phyloP scores from a whole-genome alignment of 2,113 vertebrate genomes.

The Anguilla japonica region DNA sequence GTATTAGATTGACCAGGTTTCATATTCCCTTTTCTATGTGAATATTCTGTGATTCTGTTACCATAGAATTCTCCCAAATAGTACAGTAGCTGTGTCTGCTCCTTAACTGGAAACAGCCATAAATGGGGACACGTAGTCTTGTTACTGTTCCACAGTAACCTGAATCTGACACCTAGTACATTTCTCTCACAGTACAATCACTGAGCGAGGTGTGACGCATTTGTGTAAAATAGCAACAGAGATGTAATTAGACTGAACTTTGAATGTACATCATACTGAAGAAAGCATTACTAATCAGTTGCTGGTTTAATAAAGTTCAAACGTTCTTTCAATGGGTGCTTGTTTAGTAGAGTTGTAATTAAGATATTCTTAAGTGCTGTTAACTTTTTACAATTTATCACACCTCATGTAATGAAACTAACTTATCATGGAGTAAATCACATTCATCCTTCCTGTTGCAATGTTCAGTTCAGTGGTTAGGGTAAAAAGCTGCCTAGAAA shows the following conservation, averaged over 20 bases:
- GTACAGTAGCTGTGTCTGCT: neutral
- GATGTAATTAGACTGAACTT: neutral
- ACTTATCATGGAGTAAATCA: neutral
- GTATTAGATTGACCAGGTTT: neutral
- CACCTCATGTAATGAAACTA: neutral
- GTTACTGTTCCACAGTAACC: neutral
- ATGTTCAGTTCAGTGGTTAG: neutral
- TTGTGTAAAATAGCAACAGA: neutral
- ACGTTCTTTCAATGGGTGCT: neutral
- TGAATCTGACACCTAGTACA: neutral
- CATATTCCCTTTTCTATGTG: neutral
- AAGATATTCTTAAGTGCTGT: neutral
- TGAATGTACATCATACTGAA: neutral
- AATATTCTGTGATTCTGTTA: neutral
- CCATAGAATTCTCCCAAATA: neutral
- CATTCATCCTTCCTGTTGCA: neutral
- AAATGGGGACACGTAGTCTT: neutral
- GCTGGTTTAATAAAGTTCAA: neutral
- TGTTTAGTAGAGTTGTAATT: neutral
- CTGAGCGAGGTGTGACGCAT: neutral
- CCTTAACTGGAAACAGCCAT: neutral
- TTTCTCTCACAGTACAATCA: neutral
- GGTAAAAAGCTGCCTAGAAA: constrained; percentile 10
- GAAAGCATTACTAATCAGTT: neutral
- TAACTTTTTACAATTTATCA: neutral